Evolutionary conservation across 2,113 vertebrate species (phyloP).

Genomic region (Anoura caudifer): DNA sequence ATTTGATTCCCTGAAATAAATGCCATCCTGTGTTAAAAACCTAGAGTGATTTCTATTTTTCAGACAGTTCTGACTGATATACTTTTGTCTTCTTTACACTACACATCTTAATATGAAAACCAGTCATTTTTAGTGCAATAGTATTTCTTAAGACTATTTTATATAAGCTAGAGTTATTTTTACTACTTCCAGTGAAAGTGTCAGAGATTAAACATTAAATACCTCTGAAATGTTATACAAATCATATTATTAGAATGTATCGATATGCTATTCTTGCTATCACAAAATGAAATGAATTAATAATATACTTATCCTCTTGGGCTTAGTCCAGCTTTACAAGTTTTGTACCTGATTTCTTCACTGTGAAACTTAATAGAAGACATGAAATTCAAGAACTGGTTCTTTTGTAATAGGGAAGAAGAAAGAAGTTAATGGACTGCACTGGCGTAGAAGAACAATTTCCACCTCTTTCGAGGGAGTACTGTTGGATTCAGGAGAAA

Average conservation of each 20-base stretch:
- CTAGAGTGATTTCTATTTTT: background rate
- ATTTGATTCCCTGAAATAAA: background rate
- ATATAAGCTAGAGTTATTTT: background rate
- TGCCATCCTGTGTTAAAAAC: background rate
- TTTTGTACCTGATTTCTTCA: background rate
- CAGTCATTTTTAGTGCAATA: background rate
- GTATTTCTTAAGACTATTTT: background rate
- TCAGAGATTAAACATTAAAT: constrained; percentile 29
- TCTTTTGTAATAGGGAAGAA: background rate
- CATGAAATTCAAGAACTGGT: constrained; percentile 23
- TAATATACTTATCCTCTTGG: constrained; percentile 29
- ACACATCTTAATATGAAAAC: background rate
- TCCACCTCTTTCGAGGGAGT: background rate
- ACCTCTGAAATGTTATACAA: constrained; percentile 40
- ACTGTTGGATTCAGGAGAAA: background rate
- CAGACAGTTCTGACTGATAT: background rate
- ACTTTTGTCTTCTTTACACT: background rate
- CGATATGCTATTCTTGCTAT: constrained; percentile 6
- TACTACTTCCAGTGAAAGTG: constrained; percentile 19
- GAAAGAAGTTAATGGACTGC: background rate
- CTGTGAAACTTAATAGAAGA: constrained; percentile 32
- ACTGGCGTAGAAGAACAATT: background rate
- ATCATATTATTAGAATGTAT: background rate
- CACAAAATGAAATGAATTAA: constrained; percentile 57
- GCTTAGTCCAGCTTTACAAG: background rate